Conservation (phyloP, 2,797 vertebrate species). For the Thalassophryne amazonica region DNA sequence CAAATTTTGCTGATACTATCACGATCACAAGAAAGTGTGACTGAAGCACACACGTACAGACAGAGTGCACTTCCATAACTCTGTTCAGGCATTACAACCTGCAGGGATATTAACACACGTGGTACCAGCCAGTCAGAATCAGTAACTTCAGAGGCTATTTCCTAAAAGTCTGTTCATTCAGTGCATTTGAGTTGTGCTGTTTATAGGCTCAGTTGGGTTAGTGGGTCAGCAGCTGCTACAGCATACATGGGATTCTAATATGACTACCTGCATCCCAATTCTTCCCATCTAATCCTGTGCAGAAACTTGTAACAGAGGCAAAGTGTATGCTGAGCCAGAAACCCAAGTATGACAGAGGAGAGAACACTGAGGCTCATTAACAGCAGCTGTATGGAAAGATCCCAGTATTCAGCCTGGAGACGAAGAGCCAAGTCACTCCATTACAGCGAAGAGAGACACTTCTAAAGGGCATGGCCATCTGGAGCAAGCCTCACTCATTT, state of each 20-base stretch:
- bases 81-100: too few species aligned
- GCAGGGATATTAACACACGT: too few species aligned
- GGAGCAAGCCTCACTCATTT: constrained; percentile 47
- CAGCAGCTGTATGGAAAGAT: constrained; percentile 67
- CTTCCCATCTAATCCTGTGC: constrained; percentile 52
- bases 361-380: constrained; percentile 75
- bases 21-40: too few species aligned
- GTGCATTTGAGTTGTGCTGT: too few species aligned
- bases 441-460: constrained; percentile 57
- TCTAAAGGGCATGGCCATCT: constrained; percentile 72
- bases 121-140: too few species aligned
- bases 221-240: constrained; percentile 29
- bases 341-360: constrained; percentile 60
- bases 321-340: constrained; percentile 44
- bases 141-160: too few species aligned
- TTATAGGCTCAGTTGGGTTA: constrained; percentile 45
- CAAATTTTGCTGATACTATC: too few species aligned
- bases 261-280: constrained; percentile 33
- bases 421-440: constrained; percentile 61
- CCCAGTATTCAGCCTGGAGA: constrained; percentile 67
- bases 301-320: constrained; percentile 49
- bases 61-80: too few species aligned
- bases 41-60: too few species aligned
- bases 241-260: constrained; percentile 9
- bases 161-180: too few species aligned